These are phyloP conservation scores for Onychomys arenicola DNA, from an alignment of 2,797 vertebrate genomes.

Conservation along the genomic window DNA sequence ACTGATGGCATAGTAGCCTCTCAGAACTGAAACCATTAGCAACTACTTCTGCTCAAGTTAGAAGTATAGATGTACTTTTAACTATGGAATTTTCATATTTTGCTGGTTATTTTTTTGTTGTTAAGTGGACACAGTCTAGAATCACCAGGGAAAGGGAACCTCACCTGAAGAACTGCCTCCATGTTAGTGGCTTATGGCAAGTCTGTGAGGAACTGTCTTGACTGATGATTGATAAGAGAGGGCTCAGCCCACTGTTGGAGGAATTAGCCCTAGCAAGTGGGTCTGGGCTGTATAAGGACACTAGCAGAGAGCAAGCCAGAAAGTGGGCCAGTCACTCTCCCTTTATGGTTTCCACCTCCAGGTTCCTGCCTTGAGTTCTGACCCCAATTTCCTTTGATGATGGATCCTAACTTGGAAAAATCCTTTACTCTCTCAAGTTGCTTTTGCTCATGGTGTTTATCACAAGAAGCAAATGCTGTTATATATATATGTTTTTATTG, in stretches of 20 bases:
- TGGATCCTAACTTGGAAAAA: not conserved
- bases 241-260: not conserved
- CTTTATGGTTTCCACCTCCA: not conserved
- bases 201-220: not conserved
- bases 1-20: fast-evolving
- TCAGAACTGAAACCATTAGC: conserved; percentile 14
- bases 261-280: not conserved
- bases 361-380: not conserved
- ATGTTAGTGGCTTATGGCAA: not conserved
- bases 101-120: not conserved
- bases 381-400: not conserved
- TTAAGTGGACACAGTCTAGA: not conserved
- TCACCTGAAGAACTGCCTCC: not conserved
- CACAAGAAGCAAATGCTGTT: not conserved
- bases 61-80: not conserved
- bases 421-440: not conserved
- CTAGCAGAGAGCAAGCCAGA: not conserved
- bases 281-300: not conserved
- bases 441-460: not conserved
- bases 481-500: not conserved
- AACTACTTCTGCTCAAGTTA: not conserved
- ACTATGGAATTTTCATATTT: not conserved
- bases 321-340: not conserved
- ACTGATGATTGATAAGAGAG: not conserved
- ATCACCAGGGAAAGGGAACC: not conserved